Conservation (phyloP, 2,888 invertebrate genomes). For the Philopedon plagiatum region DNA sequence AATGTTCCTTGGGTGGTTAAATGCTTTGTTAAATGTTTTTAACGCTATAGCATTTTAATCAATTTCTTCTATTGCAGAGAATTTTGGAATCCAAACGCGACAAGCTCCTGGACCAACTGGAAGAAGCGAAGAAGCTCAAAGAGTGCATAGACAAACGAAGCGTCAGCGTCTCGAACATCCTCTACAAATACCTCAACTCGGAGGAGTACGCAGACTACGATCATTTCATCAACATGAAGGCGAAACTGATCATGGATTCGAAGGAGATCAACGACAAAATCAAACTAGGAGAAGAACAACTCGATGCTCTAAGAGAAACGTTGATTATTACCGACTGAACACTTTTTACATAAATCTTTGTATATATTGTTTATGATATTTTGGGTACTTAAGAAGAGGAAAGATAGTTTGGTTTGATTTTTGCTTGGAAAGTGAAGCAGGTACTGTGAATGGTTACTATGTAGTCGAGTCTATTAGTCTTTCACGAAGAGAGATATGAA, state of each 20-base stretch:
- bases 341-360: neutral
- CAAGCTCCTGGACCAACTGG: constrained; percentile 82
- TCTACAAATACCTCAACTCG: constrained; percentile 79
- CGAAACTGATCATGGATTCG: constrained; percentile 85
- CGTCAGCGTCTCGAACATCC: constrained; percentile 77
- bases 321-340: constrained; percentile 65
- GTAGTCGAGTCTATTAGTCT: constrained; percentile 14
- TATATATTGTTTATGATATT: neutral
- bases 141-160: constrained; percentile 86
- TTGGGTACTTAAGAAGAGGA: neutral
- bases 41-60: neutral
- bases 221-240: constrained; percentile 90
- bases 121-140: constrained; percentile 87
- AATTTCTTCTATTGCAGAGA: constrained; percentile 70
- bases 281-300: constrained; percentile 85
- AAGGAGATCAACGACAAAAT: constrained; percentile 88
- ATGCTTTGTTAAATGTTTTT: no score
- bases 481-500: constrained; percentile 15
- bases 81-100: constrained; percentile 82
- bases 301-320: constrained; percentile 79
- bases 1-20: no score
- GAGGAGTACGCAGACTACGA: constrained; percentile 86
- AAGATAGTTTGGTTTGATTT: neutral
- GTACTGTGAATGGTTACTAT: neutral
- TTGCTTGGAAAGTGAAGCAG: neutral